Base-by-base conservation (phyloP, 1,140 invertebrate species). In the Trachymyrmex cornetzi region DNA sequence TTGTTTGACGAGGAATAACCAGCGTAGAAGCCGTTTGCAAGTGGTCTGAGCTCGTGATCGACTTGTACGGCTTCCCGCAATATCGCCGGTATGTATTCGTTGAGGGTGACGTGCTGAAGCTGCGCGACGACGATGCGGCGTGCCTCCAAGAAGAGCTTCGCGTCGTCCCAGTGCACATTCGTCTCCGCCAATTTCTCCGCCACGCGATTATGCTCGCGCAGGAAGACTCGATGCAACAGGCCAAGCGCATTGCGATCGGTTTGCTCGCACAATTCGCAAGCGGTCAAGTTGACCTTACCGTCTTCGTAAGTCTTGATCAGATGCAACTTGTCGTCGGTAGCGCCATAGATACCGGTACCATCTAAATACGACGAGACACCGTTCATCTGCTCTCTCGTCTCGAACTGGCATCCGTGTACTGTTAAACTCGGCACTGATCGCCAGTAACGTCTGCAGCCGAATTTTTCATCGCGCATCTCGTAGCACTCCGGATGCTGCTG, bases 111-210 rank as follows among this genome's bases (percentile, higher is more conserved):
- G 81, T 98, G 98, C 91, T 99, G 98, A n/a, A 98, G 96, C 94
- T 96, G 92, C 9, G 98, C 98, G 5, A 97, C 96, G 4, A 99
- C 96, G 50, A 98, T 97, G 90, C 97, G 95, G 92, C 97, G 95
- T 22, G 98, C 96, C 94, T 99, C 98, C 85, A 97, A 95, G 94
- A 98, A 99, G 0, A 98, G 91, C 22, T 96, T 96, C 66, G 98
- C 96, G 91, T 99, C 98, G 90, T 97, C 97, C 98, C 98, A 99
- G 92, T 98, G 97, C 0, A 97, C 96, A 93, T 99, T 99, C 6
- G 98, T 93, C 34, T 96, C 94, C 1, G 96, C 96, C 5, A 99
- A 93, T 87, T 96, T 96, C 0, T 97, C 96, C 1, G 98, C 98
- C 53, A 99, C 96, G 30, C 98, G 96, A 92, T 99, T 99, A 93